A percentile compares a stretch with the other conserved stretches of the same genome.
These are phyloP conservation scores for Anguilla pacifica DNA, from an alignment of 2,797 vertebrate genomes.

Conservation along the genomic window DNA sequence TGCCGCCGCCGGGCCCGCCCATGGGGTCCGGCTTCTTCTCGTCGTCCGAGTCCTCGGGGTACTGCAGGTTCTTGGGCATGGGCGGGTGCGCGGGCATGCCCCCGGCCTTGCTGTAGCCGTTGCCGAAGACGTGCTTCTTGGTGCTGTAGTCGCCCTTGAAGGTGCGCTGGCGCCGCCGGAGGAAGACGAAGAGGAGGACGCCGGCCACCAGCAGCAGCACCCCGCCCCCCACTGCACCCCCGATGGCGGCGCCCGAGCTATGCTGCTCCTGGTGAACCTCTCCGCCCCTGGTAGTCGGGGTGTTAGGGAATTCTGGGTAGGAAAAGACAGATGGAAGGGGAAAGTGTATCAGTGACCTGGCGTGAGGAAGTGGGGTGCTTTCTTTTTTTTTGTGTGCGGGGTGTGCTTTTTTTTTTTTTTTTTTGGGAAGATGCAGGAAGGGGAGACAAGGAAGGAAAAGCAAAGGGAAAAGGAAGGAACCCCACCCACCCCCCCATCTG, in stretches of 20 bases:
- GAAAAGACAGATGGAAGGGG: slow-evolving; percentile 98
- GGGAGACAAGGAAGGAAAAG: slow-evolving; percentile 64
- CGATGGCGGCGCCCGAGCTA: slow-evolving; percentile 81
- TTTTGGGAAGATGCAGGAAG: slow-evolving; percentile 50
- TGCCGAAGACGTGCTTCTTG: slow-evolving; percentile 96
- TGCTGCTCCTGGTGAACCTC: slow-evolving; percentile 67
- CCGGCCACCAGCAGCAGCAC: slow-evolving; percentile 81
- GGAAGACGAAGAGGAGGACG: slow-evolving; percentile 84
- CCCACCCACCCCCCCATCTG: slow-evolving; percentile 23
- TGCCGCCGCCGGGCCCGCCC: slow-evolving; percentile 69
- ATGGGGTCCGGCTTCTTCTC: slow-evolving; percentile 93
- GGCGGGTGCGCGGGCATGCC: slow-evolving; percentile 86
- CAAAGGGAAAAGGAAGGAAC: slow-evolving; percentile 71
- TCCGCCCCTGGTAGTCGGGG: slow-evolving; percentile 65
- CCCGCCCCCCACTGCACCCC: slow-evolving; percentile 85
- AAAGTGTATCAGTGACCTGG: slow-evolving; percentile 90
- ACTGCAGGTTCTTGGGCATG: slow-evolving; percentile 93
- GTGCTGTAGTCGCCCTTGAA: slow-evolving; percentile 99
- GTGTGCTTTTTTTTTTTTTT: slow-evolving; percentile 17
- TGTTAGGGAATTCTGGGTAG: slow-evolving; percentile 96
- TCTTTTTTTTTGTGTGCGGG: slow-evolving; percentile 64
- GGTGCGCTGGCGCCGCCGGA: slow-evolving; percentile 92
- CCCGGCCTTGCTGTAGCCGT: slow-evolving; percentile 92
- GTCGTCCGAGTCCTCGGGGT: slow-evolving; percentile 93
- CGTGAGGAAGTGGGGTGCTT: slow-evolving; percentile 72